Evolutionary conservation across 2,797 vertebrate genomes (phyloP), one percentile per base, ranked within the genome.

Genomic region (Mionectes olivaceus): DNA sequence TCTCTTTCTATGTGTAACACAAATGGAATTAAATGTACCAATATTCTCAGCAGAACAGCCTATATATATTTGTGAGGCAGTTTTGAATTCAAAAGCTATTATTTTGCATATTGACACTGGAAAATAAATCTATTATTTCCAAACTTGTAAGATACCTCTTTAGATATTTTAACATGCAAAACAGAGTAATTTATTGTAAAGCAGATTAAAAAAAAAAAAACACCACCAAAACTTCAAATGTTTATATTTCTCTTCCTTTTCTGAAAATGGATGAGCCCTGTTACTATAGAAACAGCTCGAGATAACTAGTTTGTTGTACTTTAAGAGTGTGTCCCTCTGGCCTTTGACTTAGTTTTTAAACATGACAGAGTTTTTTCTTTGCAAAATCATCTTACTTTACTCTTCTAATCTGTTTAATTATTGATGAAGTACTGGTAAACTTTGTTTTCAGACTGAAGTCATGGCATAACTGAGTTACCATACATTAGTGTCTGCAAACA

Each of bases 1-100:
- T 83, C 60, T 88, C 49, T 94, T 90, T 44, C 27, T 88, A 5
- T 78, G n/a, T 88, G 52, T 76, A 96, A 79, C 43, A 80, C 50
- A 86, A 81, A 67, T 74, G 56, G 52, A 94, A 94, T 93, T 86
- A 95, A 88, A 80, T 96, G 78, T 83, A 85, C 83, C 74, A 84
- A 7, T 24, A 32, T 77, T 76, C 91, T 92, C 86, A 78, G 76
- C 46, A 86, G 73, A 81, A 63, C 59, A 84, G 33, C 44, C 43
- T 60, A 69, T 90, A 81, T 83, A 47, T 92, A 55, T 81, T 52
- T 93, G 67, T 88, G 74, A 91, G 74, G 52, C 55, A 90, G 56
- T 37, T 77, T 91, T 43, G 37, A 94, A 93, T 81, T 85, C 63
- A 94, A 57, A 92, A 89, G 44, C 25, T 78, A 19, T 76, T 93